These are phyloP conservation scores for Ceratothoa steindachneri DNA, from an alignment of 2,888 invertebrate species.

Conservation along the genomic window DNA sequence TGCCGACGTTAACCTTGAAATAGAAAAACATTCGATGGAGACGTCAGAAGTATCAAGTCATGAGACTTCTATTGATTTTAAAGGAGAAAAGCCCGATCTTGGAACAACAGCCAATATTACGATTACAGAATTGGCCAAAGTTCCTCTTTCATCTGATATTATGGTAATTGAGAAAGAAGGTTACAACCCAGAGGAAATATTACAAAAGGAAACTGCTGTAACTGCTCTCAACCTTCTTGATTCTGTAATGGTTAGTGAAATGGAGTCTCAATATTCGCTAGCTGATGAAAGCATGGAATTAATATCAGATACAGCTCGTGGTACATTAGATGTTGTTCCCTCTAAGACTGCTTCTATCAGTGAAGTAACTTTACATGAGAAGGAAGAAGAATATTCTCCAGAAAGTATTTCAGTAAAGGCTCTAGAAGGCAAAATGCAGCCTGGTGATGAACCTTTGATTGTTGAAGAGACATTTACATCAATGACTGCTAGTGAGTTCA, in stretches of 20 bases:
- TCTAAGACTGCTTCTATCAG: conserved; percentile 19
- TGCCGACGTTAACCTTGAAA: not conserved
- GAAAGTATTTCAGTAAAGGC: conserved; percentile 33
- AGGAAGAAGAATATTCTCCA: conserved; percentile 45
- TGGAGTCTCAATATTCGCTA: conserved; percentile 7
- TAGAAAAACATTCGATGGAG: not conserved
- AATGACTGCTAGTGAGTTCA: conserved; percentile 43
- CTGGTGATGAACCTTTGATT: conserved; percentile 33
- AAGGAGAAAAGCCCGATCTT: not conserved
- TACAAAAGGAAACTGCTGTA: not conserved
- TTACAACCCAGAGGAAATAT: not conserved
- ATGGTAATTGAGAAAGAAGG: not conserved
- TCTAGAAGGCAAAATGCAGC: conserved; percentile 22
- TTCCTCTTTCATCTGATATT: not conserved
- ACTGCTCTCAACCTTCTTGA: not conserved
- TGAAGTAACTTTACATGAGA: conserved; percentile 50
- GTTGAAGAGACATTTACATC: conserved; percentile 30
- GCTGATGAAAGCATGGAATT: not conserved
- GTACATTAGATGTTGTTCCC: conserved; percentile 27
- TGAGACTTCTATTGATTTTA: conserved; percentile 3
- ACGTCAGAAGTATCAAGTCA: conserved; percentile 4
- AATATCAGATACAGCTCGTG: conserved; percentile 22
- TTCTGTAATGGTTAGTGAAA: not conserved
- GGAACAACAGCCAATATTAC: not conserved
- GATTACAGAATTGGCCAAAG: not conserved